phyloP scores from a whole-genome alignment of 2,113 vertebrate genomes.

The Cricetomys ansorgei region DNA sequence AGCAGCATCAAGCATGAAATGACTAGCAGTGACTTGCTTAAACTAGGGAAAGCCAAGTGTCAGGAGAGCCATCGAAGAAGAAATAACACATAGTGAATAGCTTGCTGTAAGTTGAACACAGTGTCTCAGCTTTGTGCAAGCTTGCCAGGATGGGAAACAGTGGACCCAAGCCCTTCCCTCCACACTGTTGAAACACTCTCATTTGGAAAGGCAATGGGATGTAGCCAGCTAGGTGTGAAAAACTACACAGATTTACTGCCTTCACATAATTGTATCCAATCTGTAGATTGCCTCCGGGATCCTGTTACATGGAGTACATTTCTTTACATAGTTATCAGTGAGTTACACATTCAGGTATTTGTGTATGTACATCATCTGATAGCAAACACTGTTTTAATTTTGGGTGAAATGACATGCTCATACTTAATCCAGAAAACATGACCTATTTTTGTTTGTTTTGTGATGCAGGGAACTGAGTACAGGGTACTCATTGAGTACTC shows the following conservation, averaged over 20 bases:
- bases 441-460: not conserved
- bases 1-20: not conserved
- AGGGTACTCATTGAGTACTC: no score
- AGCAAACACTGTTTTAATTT: conserved; percentile 7
- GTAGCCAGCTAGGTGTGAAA: not conserved
- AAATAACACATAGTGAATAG: not conserved
- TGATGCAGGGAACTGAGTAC: not conserved
- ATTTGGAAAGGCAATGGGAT: not conserved
- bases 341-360: not conserved
- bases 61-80: not conserved
- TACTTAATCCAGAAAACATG: not conserved
- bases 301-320: not conserved
- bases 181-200: not conserved
- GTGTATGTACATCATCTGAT: not conserved
- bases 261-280: not conserved
- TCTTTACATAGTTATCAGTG: conserved; percentile 15
- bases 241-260: not conserved
- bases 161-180: not conserved
- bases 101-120: not conserved
- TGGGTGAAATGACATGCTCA: not conserved
- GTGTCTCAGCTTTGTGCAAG: not conserved
- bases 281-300: not conserved
- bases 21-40: not conserved
- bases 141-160: not conserved
- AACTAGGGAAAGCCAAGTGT: conserved; percentile 28